Percentiles rank a stretch among this genome's conserved stretches.
Conservation (phyloP, 2,113 vertebrate genomes). For the Solea solea region DNA sequence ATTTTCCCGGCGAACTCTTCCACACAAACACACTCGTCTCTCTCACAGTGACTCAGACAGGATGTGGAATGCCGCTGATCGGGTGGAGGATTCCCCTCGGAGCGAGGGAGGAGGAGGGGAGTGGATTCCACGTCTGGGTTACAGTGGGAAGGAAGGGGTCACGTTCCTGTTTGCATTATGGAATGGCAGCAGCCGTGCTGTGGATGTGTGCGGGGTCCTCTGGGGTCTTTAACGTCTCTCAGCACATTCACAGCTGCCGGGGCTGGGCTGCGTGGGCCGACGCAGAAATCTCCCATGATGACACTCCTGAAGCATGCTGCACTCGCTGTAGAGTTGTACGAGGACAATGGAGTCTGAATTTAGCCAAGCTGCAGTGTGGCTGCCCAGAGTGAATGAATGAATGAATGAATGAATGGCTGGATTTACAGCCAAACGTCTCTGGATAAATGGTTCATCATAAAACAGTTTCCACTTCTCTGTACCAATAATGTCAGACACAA, state of each 20-base stretch:
- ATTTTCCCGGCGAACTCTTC: too few relatives aligned
- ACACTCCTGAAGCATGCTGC: slow-evolving; percentile 28
- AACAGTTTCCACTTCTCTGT: not conserved
- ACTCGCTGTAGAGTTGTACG: slow-evolving; percentile 13
- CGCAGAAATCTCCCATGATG: slow-evolving; percentile 48
- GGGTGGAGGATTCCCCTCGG: slow-evolving; percentile 62
- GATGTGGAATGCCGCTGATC: slow-evolving; percentile 55
- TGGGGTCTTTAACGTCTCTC: slow-evolving; percentile 66
- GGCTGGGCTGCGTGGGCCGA: slow-evolving; percentile 45
- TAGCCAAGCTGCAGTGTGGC: slow-evolving; percentile 6
- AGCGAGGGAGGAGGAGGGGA: slow-evolving; percentile 4
- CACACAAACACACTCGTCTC: not conserved
- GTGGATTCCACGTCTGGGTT: slow-evolving; percentile 53
- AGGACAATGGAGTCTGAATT: slow-evolving; percentile 16
- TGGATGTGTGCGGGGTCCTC: slow-evolving; percentile 42
- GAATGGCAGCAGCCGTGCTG: slow-evolving; percentile 27
- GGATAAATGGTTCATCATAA: slow-evolving; percentile 29
- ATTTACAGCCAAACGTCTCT: slow-evolving; percentile 15
- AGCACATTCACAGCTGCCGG: slow-evolving; percentile 72
- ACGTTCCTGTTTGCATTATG: slow-evolving; percentile 67
- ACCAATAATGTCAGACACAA: too few relatives aligned
- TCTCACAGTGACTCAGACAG: slow-evolving; percentile 42
- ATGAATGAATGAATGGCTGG: slow-evolving; percentile 10
- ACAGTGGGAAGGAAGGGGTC: slow-evolving; percentile 68
- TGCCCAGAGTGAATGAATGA: slow-evolving; percentile 25